Conservation (phyloP, 2,797 vertebrate species). For the Oryzias sinensis region DNA sequence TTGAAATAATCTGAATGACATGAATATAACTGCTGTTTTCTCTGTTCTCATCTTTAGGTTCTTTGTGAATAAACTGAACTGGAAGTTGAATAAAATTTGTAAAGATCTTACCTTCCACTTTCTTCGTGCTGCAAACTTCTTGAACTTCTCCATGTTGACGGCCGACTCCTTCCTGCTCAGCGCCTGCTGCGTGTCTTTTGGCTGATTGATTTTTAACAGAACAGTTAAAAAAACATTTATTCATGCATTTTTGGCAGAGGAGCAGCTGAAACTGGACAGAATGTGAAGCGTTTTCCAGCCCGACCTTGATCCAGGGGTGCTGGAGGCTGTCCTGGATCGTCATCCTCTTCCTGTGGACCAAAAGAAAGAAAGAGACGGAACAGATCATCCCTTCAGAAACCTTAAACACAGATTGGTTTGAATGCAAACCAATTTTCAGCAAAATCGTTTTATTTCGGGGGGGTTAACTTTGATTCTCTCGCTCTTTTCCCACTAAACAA, state of each 20-base stretch:
- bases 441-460: not conserved
- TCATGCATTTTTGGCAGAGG: not conserved
- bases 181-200: slow-evolving; percentile 95
- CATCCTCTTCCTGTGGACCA: slow-evolving; percentile 89
- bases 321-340: slow-evolving; percentile 94
- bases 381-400: not conserved
- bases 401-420: too few relatives aligned
- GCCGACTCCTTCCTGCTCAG: slow-evolving; percentile 96
- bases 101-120: slow-evolving; percentile 91
- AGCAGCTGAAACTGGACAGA: not conserved
- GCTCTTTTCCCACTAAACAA: too few relatives aligned
- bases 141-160: slow-evolving; percentile 99
- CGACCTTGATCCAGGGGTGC: slow-evolving; percentile 98
- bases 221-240: not conserved
- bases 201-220: slow-evolving; percentile 73
- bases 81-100: too few relatives aligned
- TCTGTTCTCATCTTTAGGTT: too few relatives aligned
- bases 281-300: not conserved
- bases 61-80: too few relatives aligned
- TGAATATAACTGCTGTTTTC: too few relatives aligned
- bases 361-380: not conserved
- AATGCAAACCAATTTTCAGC: not conserved
- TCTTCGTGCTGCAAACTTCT: slow-evolving; percentile 94
- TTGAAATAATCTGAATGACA: too few relatives aligned
- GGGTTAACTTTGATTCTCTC: not conserved